Conservation (phyloP, 1,140 invertebrate genomes). For the Gonatopus flavifemur region DNA sequence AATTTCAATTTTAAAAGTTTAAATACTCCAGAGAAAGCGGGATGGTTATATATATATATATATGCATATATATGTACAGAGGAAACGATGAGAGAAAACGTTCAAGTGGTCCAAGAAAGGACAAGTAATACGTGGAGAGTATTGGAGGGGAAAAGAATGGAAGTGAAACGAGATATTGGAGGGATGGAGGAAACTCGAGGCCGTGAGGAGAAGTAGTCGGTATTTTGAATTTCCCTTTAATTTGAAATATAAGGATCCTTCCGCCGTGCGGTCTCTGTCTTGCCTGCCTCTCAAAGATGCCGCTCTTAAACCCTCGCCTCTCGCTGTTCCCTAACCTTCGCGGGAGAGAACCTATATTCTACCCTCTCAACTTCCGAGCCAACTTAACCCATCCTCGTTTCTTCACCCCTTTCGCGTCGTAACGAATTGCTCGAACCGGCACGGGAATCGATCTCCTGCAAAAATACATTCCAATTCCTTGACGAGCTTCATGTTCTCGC, state of each 20-base stretch:
- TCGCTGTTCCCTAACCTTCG: not conserved
- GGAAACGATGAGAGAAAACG: not conserved
- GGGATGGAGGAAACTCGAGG: constrained; percentile 13
- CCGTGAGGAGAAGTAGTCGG: constrained; percentile 37
- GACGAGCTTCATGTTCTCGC: too few species aligned
- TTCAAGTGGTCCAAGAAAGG: not conserved
- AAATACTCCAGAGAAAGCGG: constrained; percentile 23
- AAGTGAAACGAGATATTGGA: constrained; percentile 10
- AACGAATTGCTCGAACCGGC: too few species aligned
- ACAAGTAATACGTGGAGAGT: constrained; percentile 7
- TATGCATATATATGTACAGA: too few species aligned
- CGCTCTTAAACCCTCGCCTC: constrained; percentile 19
- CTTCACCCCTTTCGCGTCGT: constrained; percentile 1
- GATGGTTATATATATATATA: too few species aligned
- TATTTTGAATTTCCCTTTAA: constrained; percentile 50
- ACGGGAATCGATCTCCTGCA: too few species aligned
- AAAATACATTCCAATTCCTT: too few species aligned
- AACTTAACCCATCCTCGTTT: not conserved
- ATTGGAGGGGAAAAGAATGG: constrained; percentile 14
- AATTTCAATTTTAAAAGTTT: constrained; percentile 54
- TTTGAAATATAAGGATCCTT: constrained; percentile 46
- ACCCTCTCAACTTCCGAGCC: not conserved
- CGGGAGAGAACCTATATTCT: too few species aligned
- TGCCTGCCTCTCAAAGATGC: constrained; percentile 26
- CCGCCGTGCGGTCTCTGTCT: constrained; percentile 14